Conservation (phyloP, 92 coral and sea anemone species). For the Virgularia gustaviana region DNA sequence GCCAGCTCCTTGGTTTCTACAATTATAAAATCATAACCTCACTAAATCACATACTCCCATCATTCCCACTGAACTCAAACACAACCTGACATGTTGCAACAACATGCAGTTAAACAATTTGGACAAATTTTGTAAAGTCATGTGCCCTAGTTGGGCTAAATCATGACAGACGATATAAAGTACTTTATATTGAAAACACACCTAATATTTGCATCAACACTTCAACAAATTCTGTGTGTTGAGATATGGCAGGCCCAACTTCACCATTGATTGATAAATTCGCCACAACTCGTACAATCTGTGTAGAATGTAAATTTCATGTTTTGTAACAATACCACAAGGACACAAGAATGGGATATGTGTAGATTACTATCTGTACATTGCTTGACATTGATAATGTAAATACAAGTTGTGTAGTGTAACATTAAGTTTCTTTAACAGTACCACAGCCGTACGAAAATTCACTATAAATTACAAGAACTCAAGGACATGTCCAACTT, state of each 20-base stretch:
- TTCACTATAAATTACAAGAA: background rate
- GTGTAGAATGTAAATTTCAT: too few relatives aligned
- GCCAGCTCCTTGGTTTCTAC: constrained; percentile 70
- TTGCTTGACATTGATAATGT: too few relatives aligned
- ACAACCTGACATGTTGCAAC: too few relatives aligned
- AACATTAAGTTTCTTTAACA: background rate
- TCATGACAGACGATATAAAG: too few relatives aligned
- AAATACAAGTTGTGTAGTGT: background rate
- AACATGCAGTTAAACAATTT: background rate
- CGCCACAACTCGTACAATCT: constrained; percentile 89
- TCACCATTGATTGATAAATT: constrained; percentile 80
- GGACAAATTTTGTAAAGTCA: background rate
- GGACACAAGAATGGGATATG: too few relatives aligned
- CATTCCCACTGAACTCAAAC: too few relatives aligned
- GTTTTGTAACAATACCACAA: too few relatives aligned
- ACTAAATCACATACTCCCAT: background rate
- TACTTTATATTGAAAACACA: too few relatives aligned
- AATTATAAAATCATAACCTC: background rate
- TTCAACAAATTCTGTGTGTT: constrained; percentile 61
- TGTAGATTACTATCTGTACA: too few relatives aligned
- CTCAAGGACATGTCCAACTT: too few relatives aligned
- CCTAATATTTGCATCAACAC: constrained; percentile 78
- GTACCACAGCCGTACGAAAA: background rate
- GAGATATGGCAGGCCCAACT: constrained; percentile 83
- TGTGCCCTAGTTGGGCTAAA: too few relatives aligned